Base-by-base conservation (phyloP, 1,140 invertebrate species). In the Aphaenogaster rudis region DNA sequence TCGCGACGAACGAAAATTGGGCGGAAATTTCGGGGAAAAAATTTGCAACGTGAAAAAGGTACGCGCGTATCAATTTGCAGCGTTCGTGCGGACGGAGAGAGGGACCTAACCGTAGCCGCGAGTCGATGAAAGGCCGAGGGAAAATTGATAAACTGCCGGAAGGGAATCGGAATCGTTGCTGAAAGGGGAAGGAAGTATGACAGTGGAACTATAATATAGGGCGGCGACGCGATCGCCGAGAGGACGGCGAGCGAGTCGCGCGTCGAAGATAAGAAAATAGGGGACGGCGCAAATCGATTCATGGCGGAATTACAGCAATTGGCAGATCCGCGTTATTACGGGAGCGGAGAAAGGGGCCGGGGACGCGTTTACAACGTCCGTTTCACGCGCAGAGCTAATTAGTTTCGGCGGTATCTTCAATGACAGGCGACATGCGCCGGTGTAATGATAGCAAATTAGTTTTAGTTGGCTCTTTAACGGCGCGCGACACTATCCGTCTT, bases 81-180 rank as follows among this genome's bases (percentile, higher is more conserved):
- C 28, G 39, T 5, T 21, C 7, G 39, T 4, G 48, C 11, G 11
- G 9, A 61, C 6, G 45, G 28, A 13, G 21, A 48, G 66, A 52
- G 15, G 17, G 21, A 48, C 39, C 28, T 28, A 28, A 21, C 9
- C 21, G 28, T 39, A 76, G 63, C 8, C 69, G 42, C 39, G 28
- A 28, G 54, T 59, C 64, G 42, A 48, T 74, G 69, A 50, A 61
- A 76, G 80, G 6, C 69, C 42, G 69, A 28, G 80, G 28, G 80
- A 84, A 84, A 74, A 84, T 81, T 84, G 69, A 84, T 76, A 84
- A 84, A 84, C 80, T 76, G 69, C 54, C 80, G 80, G 80, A 84
- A 84, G 69, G 13, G 69, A 74, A 76, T 48, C 69, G 54, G 69
- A 84, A 84, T 61, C 7, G 67, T 76, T 42, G 63, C 15, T 76